These are phyloP conservation scores for Cranoglanis bouderius DNA, from an alignment of 2,113 vertebrate species.

Conservation along the genomic window DNA sequence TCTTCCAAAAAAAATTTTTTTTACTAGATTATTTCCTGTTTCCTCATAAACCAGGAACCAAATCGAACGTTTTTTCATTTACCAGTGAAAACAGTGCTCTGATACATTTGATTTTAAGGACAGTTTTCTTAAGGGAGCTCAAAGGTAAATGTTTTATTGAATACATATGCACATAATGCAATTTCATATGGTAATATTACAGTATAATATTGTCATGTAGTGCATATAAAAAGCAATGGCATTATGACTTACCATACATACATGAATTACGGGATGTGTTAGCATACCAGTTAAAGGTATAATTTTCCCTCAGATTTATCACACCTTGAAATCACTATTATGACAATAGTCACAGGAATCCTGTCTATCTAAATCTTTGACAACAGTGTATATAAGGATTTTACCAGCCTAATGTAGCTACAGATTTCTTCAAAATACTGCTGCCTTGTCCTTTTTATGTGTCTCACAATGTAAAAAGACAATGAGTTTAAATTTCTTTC, in stretches of 20 bases:
- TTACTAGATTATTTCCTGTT: neutral
- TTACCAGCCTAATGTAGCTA: neutral
- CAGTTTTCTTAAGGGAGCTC: neutral
- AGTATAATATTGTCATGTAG: neutral
- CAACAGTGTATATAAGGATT: neutral
- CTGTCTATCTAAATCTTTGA: neutral
- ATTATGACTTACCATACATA: neutral
- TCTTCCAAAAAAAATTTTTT: neutral
- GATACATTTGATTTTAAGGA: neutral
- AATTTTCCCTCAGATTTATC: neutral
- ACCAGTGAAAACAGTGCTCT: neutral
- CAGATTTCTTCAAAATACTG: neutral
- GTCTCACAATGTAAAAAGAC: neutral
- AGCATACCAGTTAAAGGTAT: neutral
- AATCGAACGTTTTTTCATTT: neutral
- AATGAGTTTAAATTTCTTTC: neutral
- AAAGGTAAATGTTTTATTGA: neutral
- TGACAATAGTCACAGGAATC: neutral
- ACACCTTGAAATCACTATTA: neutral
- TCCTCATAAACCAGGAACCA: neutral
- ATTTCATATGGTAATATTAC: neutral
- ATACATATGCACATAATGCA: neutral
- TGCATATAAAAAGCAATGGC: neutral
- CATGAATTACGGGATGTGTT: neutral
- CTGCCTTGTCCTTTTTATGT: neutral